Base-by-base conservation (phyloP, 2,797 vertebrate genomes). In the Channallabes apus region DNA sequence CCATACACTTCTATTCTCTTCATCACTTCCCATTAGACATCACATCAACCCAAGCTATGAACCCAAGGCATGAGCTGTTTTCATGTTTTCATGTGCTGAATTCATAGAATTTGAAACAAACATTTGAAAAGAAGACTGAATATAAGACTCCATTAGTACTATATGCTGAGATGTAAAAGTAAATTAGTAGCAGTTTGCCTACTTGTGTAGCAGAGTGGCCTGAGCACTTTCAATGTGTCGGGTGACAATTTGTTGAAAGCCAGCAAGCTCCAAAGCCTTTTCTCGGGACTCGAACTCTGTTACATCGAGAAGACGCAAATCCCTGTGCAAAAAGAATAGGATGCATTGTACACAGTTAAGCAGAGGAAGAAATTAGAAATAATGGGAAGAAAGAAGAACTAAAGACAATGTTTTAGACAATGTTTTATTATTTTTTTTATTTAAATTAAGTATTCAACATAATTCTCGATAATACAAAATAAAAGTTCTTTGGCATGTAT, bases 251-350 rank as follows among this genome's bases (percentile, higher is more conserved):
- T 92, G 92, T 90, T 96, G 94, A 91, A 98, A 98, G 76, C 80
- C 86, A 0, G 92, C 91, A 2, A 98, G 93, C 83, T 97, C 96
- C 90, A 97, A 92, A 35, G 96, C 94, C 79, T 96, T 93, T 20
- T 91, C 85, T 87, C 94, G 93, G 80, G 22, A 88, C 76, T 93
- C 94, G 91, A 98, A 96, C 85, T 95, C 92, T 82, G 93, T 90
- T 32, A 94, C 90, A 62, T 97, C 92, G 72, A 99, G 84, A 88
- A 98, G 94, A 75, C 96, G 95, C 65, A 97, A 87, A 78, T 94
- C 89, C 89, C 97, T 98, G 93, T 72, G 93, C 88, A 18, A 54
- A 9, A 46, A 46, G 8, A 46, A 9, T 46, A 46, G 41, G 8
- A 46, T 46, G 7, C 41, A 8, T 46, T 8, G 8, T 46, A 2